A percentile compares a stretch with the other conserved stretches of the same genome.
These are phyloP conservation scores for Trachelus tabidus DNA, from an alignment of 2,888 invertebrate genomes.

Conservation along the genomic window DNA sequence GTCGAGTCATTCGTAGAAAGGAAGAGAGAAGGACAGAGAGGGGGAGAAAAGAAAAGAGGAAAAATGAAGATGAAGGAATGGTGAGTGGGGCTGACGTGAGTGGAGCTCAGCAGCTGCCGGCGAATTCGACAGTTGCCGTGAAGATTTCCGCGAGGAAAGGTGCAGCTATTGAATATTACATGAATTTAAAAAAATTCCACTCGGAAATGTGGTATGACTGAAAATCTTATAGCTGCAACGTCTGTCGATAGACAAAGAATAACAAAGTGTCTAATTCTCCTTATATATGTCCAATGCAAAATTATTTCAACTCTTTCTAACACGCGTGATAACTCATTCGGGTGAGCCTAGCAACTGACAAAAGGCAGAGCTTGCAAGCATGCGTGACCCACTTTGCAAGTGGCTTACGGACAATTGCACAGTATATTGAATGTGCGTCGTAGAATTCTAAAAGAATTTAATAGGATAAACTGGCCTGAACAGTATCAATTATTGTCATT, in stretches of 20 bases:
- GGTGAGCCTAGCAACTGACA: background rate
- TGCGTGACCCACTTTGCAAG: background rate
- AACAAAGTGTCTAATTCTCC: background rate
- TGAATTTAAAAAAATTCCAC: background rate
- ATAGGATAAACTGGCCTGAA: background rate
- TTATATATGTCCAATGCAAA: too few relatives aligned
- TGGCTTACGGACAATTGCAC: background rate
- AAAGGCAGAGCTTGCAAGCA: background rate
- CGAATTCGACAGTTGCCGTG: background rate
- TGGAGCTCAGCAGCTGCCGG: background rate
- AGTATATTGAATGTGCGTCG: background rate
- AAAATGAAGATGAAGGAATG: conserved; percentile 20
- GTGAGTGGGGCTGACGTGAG: conserved; percentile 4
- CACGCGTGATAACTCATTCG: background rate
- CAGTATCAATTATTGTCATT: background rate
- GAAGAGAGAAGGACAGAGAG: conserved; percentile 9
- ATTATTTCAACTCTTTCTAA: background rate
- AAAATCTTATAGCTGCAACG: background rate
- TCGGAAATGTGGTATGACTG: background rate
- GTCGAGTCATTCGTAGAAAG: background rate
- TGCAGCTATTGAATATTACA: background rate
- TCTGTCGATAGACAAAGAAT: background rate
- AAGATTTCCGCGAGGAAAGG: background rate
- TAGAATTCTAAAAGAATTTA: background rate
- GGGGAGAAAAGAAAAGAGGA: conserved; percentile 14